Conservation (phyloP, 2,113 vertebrate genomes). For the Heterochromis multidens region DNA sequence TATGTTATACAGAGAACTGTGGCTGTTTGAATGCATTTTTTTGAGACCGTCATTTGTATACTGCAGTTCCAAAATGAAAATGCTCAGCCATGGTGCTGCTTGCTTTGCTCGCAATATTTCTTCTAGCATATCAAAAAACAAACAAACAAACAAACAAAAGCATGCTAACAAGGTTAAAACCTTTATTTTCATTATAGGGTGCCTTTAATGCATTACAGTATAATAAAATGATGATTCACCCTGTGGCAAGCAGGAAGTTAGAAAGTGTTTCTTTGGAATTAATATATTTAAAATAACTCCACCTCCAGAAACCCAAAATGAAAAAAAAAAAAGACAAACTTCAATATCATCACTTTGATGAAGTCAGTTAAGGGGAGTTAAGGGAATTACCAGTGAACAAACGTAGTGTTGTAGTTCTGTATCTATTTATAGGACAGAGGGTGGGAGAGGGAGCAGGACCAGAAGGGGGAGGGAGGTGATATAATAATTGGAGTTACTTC, state of each 20-base stretch:
- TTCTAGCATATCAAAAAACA: not conserved
- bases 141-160: not conserved
- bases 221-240: not conserved
- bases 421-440: conserved; percentile 40
- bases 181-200: not conserved
- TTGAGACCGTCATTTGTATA: too few relatives aligned
- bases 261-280: not conserved
- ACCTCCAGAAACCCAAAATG: conserved; percentile 12
- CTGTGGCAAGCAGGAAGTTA: not conserved
- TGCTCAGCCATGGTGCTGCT: not conserved
- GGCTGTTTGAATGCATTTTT: too few relatives aligned
- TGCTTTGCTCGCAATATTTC: not conserved
- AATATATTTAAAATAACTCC: conserved; percentile 8
- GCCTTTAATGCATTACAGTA: not conserved
- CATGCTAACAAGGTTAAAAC: not conserved
- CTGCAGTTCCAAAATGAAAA: too few relatives aligned
- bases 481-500: conserved; percentile 54
- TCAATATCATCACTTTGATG: conserved; percentile 18
- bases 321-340: conserved; percentile 35
- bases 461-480: conserved; percentile 18
- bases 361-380: conserved; percentile 26
- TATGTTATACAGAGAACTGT: too few relatives aligned
- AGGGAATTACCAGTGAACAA: not conserved
- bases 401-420: conserved; percentile 9
- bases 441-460: not conserved